These are phyloP conservation scores for Polymixis lichenea DNA, from an alignment of 2,888 invertebrate species.

Conservation along the genomic window DNA sequence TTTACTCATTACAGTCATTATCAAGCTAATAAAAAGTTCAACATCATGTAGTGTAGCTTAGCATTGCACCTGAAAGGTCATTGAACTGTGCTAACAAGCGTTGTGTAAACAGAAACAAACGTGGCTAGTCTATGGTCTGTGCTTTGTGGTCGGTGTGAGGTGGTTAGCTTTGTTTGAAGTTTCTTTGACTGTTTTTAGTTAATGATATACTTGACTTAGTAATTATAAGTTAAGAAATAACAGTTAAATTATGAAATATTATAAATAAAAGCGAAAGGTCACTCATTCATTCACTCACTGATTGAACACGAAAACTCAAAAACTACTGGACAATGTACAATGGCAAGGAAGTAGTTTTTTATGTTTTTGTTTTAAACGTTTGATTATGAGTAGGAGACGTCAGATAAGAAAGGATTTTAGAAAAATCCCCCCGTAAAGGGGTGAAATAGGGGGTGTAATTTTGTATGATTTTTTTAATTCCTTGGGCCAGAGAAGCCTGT, in stretches of 20 bases:
- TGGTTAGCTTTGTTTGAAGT: conserved; percentile 36
- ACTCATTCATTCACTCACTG: too few species aligned
- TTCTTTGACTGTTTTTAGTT: conserved; percentile 11
- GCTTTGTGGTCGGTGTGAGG: conserved; percentile 45
- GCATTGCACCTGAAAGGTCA: conserved; percentile 64
- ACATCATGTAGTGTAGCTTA: conserved; percentile 38
- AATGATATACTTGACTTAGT: background rate
- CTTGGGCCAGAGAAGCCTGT: too few species aligned
- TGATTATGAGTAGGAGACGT: too few species aligned
- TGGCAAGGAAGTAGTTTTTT: too few species aligned
- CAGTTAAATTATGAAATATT: background rate
- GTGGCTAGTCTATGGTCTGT: conserved; percentile 37
- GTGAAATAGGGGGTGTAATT: too few species aligned
- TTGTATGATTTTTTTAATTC: too few species aligned
- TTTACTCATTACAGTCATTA: conserved; percentile 47
- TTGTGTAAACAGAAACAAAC: conserved; percentile 59
- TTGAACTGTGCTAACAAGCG: conserved; percentile 50
- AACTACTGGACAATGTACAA: too few species aligned
- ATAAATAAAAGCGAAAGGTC: too few species aligned
- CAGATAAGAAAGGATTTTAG: too few species aligned
- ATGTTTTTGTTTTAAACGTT: too few species aligned
- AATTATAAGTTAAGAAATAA: background rate
- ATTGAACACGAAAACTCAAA: too few species aligned
- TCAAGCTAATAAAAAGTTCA: conserved; percentile 62
- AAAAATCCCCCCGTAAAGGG: too few species aligned